These are phyloP conservation scores for Danionella cerebrum DNA, from an alignment of 2,113 vertebrate species.

Conservation along the genomic window DNA sequence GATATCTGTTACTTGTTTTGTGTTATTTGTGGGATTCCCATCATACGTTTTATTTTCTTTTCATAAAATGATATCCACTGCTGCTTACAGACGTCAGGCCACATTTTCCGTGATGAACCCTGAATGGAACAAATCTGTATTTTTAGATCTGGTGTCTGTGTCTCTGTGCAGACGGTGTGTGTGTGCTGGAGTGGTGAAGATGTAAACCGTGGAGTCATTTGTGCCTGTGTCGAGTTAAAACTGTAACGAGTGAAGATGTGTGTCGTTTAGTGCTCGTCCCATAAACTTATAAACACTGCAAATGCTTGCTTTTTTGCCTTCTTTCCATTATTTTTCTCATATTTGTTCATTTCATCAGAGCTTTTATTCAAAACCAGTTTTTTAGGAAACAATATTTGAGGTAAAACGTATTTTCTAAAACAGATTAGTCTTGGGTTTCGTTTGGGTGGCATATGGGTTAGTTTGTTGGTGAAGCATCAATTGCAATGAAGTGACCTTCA, in stretches of 20 bases:
- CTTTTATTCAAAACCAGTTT: too few relatives aligned
- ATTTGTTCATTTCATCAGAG: too few relatives aligned
- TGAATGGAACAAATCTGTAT: conserved; percentile 34
- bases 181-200: conserved; percentile 61
- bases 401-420: too few relatives aligned
- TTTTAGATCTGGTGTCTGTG: conserved; percentile 62
- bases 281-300: conserved; percentile 66
- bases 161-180: conserved; percentile 38
- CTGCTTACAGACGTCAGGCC: conserved; percentile 57
- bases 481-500: too few relatives aligned
- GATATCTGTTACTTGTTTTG: too few relatives aligned
- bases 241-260: conserved; percentile 54
- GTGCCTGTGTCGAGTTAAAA: conserved; percentile 72
- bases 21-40: conserved; percentile 34
- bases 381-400: too few relatives aligned
- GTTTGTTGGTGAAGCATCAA: too few relatives aligned
- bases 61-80: conserved; percentile 51
- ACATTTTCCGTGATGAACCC: conserved; percentile 49
- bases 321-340: too few relatives aligned
- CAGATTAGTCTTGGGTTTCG: too few relatives aligned
- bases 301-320: conserved; percentile 16
- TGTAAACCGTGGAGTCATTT: conserved; percentile 71
- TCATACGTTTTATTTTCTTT: too few relatives aligned
- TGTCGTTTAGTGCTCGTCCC: conserved; percentile 55
- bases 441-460: too few relatives aligned